Evolutionary conservation across 2,888 invertebrate genomes (phyloP).

Genomic region (Drosophila buzzatii): DNA sequence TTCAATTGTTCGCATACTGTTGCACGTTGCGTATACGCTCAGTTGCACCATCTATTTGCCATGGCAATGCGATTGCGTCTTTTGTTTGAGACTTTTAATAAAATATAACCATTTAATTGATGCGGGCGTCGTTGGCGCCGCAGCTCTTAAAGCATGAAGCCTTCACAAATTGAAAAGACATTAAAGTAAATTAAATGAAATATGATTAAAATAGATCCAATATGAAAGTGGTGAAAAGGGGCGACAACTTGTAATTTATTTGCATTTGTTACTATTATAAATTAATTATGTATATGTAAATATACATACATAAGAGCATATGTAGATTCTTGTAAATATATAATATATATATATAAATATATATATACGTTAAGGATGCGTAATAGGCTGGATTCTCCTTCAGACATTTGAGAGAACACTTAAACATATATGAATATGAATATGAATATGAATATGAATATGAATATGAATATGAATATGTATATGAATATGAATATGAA

Average conservation of each 20-base stretch:
- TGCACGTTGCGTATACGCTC: conserved; percentile 80
- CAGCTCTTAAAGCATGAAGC: conserved; percentile 7
- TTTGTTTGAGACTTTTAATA: conserved; percentile 69
- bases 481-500: too few species aligned
- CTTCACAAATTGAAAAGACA: neutral
- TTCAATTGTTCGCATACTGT: conserved; percentile 24
- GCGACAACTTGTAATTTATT: neutral
- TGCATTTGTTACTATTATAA: neutral
- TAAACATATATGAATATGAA: too few species aligned
- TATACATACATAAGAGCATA: too few species aligned
- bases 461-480: too few species aligned
- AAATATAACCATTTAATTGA: conserved; percentile 77
- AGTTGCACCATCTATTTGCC: conserved; percentile 78
- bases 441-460: too few species aligned
- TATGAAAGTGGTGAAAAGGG: neutral
- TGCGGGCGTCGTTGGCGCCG: conserved; percentile 18
- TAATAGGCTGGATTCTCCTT: too few species aligned
- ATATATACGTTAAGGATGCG: too few species aligned
- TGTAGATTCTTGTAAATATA: too few species aligned
- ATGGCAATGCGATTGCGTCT: conserved; percentile 69
- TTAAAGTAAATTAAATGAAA: neutral
- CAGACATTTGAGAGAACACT: too few species aligned
- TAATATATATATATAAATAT: too few species aligned
- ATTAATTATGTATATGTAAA: neutral
- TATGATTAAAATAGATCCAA: neutral